Percentiles rank a stretch among this genome's conserved stretches.
These are phyloP conservation scores for Procambarus virginalis DNA, from an alignment of 1,140 invertebrate genomes.

Conservation along the genomic window DNA sequence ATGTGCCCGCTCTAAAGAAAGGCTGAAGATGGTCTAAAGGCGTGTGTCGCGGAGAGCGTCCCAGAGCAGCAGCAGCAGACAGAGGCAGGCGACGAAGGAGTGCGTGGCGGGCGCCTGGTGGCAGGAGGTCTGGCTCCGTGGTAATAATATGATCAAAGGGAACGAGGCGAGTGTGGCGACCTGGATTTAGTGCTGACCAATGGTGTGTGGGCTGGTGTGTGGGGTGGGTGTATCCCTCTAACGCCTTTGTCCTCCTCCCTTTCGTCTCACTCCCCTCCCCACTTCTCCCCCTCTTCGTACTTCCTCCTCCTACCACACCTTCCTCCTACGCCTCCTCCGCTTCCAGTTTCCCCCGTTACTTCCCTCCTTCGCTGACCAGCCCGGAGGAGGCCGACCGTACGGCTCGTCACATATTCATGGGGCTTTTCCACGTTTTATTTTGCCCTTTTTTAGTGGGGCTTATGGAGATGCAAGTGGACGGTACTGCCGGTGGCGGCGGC, in stretches of 20 bases:
- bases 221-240: too few relatives aligned
- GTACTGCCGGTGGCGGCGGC: background rate
- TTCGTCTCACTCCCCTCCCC: too few relatives aligned
- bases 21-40: background rate
- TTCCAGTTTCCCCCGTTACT: background rate
- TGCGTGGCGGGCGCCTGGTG: background rate
- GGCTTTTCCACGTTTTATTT: background rate
- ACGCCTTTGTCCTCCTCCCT: too few relatives aligned
- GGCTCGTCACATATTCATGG: background rate
- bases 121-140: background rate
- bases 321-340: background rate
- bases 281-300: background rate
- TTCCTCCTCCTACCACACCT: background rate
- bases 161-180: conserved; percentile 31
- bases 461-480: conserved; percentile 14
- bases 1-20: background rate
- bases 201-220: too few relatives aligned
- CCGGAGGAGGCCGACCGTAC: background rate
- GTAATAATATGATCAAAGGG: conserved; percentile 39
- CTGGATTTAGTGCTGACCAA: conserved; percentile 42
- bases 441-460: background rate
- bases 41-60: too few relatives aligned
- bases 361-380: too few relatives aligned
- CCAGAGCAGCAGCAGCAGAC: too few relatives aligned
- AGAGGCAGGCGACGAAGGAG: background rate